Evolutionary conservation across 1,140 invertebrate species (phyloP), one percentile per base, ranked within the genome.

Genomic region (Cydia pomonella): DNA sequence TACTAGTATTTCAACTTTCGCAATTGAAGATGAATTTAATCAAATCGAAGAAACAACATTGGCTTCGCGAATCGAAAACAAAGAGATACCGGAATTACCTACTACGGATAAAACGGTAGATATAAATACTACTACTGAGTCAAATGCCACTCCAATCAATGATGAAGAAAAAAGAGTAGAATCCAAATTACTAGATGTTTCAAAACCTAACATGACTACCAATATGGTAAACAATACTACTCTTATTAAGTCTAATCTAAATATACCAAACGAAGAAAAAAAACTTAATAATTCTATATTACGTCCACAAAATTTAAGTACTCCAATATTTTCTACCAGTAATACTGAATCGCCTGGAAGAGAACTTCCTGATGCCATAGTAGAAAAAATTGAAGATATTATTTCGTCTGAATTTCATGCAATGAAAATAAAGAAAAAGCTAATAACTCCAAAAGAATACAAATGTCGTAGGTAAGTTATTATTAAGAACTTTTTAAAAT

Each of bases 381-480:
- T 78, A 33, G 64, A 72, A 50, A 82, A 80, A 73, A 83, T 82
- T 73, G 82, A 85, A 77, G 75, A 80, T 74, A 76, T 86, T 18
- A 75, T 82, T 38, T 72, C 79, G 33, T 82, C 81, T 44, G 80
- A 88, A 47, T 41, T 88, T 12, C 75, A 85, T 73, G 80, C 86
- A 62, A 86, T 88, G 21, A 90, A 82, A 79, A 77, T 77, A 23
- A 88, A 83, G 77, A 87, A 82, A 69, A 88, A 88, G 75, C 82
- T 84, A 79, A 74, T 78, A 47, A 78, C 80, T 64, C 87, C 87
- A 23, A 79, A 77, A 33, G 82, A 87, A 71, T 93, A 93, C 81
- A 80, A 85, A 77, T 93, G 92, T 78, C 79, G 79, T 73, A 79
- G 85, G 92, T 93, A 88, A 83, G 77, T 79, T 76, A 25, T 73